phyloP scores from a whole-genome alignment of 1,140 invertebrate genomes.

The Lepidotrigona ventralis region DNA sequence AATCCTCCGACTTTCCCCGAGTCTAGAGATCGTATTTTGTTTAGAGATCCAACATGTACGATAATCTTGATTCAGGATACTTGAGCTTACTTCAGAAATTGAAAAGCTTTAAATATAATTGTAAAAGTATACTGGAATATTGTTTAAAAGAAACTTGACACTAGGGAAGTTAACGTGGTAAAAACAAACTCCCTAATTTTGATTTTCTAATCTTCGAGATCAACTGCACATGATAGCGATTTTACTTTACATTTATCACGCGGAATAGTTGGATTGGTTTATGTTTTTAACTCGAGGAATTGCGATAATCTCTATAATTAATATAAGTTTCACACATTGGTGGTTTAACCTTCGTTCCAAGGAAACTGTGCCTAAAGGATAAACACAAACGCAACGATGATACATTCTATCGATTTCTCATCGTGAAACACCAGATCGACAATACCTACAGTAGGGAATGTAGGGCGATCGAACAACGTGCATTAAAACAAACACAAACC shows the following conservation, averaged over 20 bases:
- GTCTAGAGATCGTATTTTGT: too few species aligned
- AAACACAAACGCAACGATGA: background rate
- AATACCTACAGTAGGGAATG: slow-evolving; percentile 18
- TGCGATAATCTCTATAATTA: background rate
- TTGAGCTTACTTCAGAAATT: background rate
- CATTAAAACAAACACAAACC: slow-evolving; percentile 8
- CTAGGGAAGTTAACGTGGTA: background rate
- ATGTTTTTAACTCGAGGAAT: background rate
- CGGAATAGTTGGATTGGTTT: slow-evolving; percentile 12
- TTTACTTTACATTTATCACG: background rate
- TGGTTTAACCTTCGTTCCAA: slow-evolving; percentile 13
- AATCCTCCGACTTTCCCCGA: too few species aligned
- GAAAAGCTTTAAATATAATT: background rate
- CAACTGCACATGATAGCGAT: background rate
- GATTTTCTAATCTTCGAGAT: too few species aligned
- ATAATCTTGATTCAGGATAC: too few species aligned
- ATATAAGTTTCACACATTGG: background rate
- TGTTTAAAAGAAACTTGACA: background rate
- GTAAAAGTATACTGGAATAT: background rate
- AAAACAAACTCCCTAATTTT: too few species aligned
- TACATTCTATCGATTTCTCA: background rate
- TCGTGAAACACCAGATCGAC: slow-evolving; percentile 10
- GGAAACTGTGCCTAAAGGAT: slow-evolving; percentile 1
- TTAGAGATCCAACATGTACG: too few species aligned
- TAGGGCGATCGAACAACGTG: slow-evolving; percentile 18